phyloP scores from a whole-genome alignment of 2,888 invertebrate genomes.

The Habrosyne pyritoides region DNA sequence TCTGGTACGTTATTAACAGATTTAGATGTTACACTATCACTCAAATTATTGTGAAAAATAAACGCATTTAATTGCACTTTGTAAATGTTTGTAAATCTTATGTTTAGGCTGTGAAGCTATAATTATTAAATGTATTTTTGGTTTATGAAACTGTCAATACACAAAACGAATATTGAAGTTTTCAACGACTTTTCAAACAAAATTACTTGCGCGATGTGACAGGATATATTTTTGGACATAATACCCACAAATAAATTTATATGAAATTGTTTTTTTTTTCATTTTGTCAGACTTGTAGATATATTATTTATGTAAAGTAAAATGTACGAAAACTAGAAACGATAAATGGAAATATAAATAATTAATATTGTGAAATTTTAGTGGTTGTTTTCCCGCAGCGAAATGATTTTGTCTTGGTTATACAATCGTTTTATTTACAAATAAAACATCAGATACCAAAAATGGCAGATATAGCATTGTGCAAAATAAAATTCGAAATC shows the following conservation, averaged over 20 bases:
- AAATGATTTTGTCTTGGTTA: too few relatives aligned
- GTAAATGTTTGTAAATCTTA: constrained; percentile 7
- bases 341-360: not conserved
- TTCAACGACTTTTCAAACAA: not conserved
- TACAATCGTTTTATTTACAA: too few relatives aligned
- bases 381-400: too few relatives aligned
- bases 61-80: constrained; percentile 8
- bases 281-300: not conserved
- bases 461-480: too few relatives aligned
- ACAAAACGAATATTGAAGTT: not conserved
- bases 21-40: not conserved
- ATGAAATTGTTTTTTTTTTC: not conserved
- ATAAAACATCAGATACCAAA: too few relatives aligned
- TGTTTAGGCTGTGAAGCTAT: constrained; percentile 6
- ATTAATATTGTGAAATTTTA: too few relatives aligned
- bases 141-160: not conserved
- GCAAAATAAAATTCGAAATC: too few relatives aligned
- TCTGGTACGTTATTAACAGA: not conserved
- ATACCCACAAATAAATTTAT: not conserved
- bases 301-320: too few relatives aligned
- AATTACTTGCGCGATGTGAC: not conserved
- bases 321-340: too few relatives aligned
- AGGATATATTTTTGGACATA: not conserved
- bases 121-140: not conserved
- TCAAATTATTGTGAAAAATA: not conserved